A percentile compares a stretch with the other conserved stretches of the same genome.
Conservation (phyloP, 2,888 invertebrate genomes). For the Cenopis cana region DNA sequence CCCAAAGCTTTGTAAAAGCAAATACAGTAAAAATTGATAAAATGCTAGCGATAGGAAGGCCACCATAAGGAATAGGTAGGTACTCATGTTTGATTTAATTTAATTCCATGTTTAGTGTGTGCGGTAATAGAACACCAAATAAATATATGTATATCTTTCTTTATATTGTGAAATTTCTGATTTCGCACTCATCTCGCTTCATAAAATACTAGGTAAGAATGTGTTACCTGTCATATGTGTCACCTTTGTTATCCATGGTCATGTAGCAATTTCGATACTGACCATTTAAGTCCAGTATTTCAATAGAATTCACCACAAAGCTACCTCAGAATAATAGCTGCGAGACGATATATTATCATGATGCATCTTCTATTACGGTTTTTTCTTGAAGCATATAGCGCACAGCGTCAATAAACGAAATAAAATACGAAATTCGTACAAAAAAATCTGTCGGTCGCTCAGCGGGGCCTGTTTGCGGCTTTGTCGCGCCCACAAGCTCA, state of each 20-base stretch:
- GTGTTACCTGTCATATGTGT: constrained; percentile 10
- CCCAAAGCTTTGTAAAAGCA: too few species aligned
- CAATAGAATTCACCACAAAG: constrained; percentile 64
- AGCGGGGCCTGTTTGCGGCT: constrained; percentile 83
- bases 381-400: constrained; percentile 63
- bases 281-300: constrained; percentile 40
- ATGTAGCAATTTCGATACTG: constrained; percentile 43
- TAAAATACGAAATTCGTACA: constrained; percentile 78
- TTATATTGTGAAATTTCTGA: background rate
- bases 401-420: constrained; percentile 75
- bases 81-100: too few species aligned
- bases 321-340: constrained; percentile 66
- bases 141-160: too few species aligned
- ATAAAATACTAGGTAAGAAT: background rate
- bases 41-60: too few species aligned
- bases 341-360: constrained; percentile 74
- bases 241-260: constrained; percentile 29
- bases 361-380: constrained; percentile 75
- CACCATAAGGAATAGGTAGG: too few species aligned
- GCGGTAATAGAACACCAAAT: too few species aligned
- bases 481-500: constrained; percentile 83
- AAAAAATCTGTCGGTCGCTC: constrained; percentile 77
- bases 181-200: background rate
- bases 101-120: too few species aligned
- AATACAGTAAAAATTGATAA: too few species aligned